Evolutionary conservation across 64 coral and sea anemone species (phyloP).

Genomic region (Acropora tenuis): DNA sequence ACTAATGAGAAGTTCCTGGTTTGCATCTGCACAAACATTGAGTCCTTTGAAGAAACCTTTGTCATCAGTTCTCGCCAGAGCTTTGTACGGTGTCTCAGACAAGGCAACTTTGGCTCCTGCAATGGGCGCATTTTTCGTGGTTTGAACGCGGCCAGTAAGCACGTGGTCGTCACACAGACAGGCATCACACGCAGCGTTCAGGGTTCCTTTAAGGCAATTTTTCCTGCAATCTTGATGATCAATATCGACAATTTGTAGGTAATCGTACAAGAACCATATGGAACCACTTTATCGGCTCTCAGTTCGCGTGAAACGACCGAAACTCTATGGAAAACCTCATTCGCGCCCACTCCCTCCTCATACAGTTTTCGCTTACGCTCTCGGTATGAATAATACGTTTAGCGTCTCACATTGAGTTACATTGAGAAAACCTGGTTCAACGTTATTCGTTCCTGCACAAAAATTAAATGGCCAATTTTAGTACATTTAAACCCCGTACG

Average conservation of each 20-base stretch:
- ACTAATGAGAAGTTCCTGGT: background rate
- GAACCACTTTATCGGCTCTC: too few species aligned
- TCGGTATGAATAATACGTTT: too few species aligned
- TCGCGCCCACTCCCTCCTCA: too few species aligned
- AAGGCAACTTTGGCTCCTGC: conserved; percentile 12
- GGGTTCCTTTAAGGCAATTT: conserved; percentile 18
- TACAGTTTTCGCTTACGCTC: too few species aligned
- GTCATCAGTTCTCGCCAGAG: conserved; percentile 7
- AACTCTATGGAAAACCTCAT: too few species aligned
- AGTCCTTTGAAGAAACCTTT: background rate
- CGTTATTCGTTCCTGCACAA: too few species aligned
- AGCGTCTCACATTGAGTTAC: too few species aligned
- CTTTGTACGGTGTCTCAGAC: conserved; percentile 29
- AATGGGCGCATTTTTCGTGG: background rate
- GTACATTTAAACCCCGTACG: too few species aligned
- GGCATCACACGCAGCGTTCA: conserved; percentile 34
- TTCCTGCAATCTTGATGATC: conserved; percentile 19
- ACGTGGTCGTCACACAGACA: conserved; percentile 24
- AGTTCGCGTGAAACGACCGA: too few species aligned
- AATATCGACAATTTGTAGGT: background rate
- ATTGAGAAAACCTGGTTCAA: too few species aligned
- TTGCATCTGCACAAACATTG: conserved; percentile 14
- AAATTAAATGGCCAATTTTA: too few species aligned
- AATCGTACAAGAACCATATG: too few species aligned
- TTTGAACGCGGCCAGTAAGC: conserved; percentile 5